Evolutionary conservation across 2,113 vertebrate genomes (phyloP).

Genomic region (Neogale vison): DNA sequence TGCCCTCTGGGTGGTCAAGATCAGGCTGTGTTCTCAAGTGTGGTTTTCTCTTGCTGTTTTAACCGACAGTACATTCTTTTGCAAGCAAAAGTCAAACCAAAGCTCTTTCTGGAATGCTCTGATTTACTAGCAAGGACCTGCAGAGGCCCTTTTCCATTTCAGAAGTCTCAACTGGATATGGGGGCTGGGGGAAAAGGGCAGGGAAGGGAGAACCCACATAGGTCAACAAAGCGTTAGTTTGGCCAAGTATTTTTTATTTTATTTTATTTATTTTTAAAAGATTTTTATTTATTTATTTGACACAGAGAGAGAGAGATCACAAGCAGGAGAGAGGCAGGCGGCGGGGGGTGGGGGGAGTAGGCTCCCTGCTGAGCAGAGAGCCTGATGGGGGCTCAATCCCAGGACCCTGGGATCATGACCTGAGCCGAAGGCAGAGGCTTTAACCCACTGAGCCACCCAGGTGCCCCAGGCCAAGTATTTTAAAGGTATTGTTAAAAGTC

Average conservation of each 20-base stretch:
- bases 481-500: no score
- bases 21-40: background rate
- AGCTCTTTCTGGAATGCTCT: background rate
- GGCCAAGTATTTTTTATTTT: conserved; percentile 58
- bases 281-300: no score
- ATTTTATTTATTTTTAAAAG: no score
- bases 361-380: no score
- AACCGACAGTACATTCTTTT: conserved; percentile 6
- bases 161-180: conserved; percentile 53
- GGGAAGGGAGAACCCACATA: background rate
- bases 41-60: conserved; percentile 39
- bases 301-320: no score
- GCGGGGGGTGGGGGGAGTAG: no score
- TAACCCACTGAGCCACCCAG: no score
- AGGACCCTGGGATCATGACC: no score
- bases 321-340: no score
- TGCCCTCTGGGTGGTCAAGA: background rate
- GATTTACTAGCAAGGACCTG: background rate
- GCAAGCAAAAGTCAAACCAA: background rate
- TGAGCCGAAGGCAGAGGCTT: no score
- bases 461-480: no score
- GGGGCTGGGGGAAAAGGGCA: conserved; percentile 1
- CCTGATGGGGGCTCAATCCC: no score
- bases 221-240: conserved; percentile 44
- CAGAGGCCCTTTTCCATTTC: conserved; percentile 67